Percentiles rank a stretch among this genome's conserved stretches.
Conservation (phyloP, 2,888 invertebrate genomes). For the Phalangium opilio region DNA sequence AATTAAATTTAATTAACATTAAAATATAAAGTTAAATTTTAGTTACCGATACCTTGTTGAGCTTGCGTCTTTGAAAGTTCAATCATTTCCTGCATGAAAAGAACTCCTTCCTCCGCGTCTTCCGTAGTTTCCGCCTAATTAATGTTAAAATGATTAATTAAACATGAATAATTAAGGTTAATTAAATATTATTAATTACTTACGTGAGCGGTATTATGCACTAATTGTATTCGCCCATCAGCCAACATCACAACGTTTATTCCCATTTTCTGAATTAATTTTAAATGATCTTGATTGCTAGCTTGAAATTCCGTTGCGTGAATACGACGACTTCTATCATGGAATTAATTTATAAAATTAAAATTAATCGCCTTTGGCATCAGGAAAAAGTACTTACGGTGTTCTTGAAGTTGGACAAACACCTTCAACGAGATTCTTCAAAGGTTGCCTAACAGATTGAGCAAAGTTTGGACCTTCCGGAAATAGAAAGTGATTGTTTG, state of each 20-base stretch:
- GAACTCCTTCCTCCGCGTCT: conserved; percentile 78
- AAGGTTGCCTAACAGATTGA: conserved; percentile 62
- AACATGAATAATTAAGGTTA: too few species aligned
- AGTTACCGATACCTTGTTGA: conserved; percentile 27
- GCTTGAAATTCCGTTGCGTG: conserved; percentile 42
- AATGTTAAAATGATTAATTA: not conserved
- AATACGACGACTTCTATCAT: conserved; percentile 21
- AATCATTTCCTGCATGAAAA: conserved; percentile 95
- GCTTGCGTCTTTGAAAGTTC: conserved; percentile 61
- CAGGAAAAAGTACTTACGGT: conserved; percentile 13
- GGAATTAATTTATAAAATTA: too few species aligned
- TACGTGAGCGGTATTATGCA: conserved; percentile 66
- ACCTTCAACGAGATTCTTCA: conserved; percentile 69
- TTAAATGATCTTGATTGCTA: conserved; percentile 72
- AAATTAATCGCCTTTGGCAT: too few species aligned
- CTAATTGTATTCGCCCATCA: conserved; percentile 79
- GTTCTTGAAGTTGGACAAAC: conserved; percentile 47
- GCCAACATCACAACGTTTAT: conserved; percentile 73
- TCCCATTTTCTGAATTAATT: conserved; percentile 80
- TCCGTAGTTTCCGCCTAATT: conserved; percentile 62
- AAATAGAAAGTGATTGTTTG: conserved; percentile 64
- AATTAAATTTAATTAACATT: too few species aligned
- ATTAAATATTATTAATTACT: conserved; percentile 32
- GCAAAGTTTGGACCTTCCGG: conserved; percentile 38
- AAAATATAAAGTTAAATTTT: too few species aligned